phyloP scores from a whole-genome alignment of 2,888 invertebrate species.

The Pollenia labialis region DNA sequence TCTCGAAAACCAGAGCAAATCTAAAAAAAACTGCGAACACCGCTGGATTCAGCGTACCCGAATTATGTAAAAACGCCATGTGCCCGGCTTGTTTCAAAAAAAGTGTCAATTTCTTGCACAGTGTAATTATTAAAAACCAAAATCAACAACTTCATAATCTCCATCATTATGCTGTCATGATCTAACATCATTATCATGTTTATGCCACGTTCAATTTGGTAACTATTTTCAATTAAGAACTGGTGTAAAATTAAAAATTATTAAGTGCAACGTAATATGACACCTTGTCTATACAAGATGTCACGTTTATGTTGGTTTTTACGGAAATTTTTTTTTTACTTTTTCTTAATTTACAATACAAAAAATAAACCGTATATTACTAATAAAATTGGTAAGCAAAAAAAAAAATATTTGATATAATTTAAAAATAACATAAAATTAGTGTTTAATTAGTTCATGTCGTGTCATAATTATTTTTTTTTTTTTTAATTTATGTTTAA shows the following conservation, averaged over 20 bases:
- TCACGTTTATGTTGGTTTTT: conserved; percentile 45
- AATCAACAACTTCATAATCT: conserved; percentile 12
- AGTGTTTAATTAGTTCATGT: conserved; percentile 29
- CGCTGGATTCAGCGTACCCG: no score
- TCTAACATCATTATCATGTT: conserved; percentile 13
- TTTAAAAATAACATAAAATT: neutral
- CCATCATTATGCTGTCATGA: neutral
- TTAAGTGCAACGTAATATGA: conserved; percentile 50
- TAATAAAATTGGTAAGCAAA: conserved; percentile 2
- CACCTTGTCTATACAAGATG: conserved; percentile 39
- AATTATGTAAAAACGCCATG: no score
- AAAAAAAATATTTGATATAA: no score
- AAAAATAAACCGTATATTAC: neutral
- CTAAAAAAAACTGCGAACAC: no score
- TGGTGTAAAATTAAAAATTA: conserved; percentile 4
- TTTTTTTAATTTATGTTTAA: conserved; percentile 22
- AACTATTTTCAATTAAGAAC: conserved; percentile 21
- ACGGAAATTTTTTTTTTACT: conserved; percentile 11
- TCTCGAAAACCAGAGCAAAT: no score
- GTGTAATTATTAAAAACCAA: conserved; percentile 17
- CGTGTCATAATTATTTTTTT: neutral
- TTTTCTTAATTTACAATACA: conserved; percentile 5
- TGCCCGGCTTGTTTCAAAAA: no score
- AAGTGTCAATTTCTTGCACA: no score
- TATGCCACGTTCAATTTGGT: conserved; percentile 46